These are phyloP conservation scores for Acromyrmex echinatior DNA, from an alignment of 1,140 invertebrate species.

Conservation along the genomic window DNA sequence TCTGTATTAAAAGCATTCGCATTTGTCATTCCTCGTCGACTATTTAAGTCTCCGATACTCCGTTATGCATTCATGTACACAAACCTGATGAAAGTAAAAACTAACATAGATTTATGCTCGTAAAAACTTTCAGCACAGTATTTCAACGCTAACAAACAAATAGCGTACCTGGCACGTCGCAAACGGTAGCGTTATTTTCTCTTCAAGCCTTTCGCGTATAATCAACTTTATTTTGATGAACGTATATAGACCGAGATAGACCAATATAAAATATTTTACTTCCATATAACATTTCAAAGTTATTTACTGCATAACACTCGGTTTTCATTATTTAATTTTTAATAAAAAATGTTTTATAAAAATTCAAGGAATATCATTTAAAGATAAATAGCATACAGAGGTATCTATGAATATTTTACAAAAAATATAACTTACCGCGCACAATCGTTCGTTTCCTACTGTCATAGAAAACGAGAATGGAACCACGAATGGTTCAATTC, in stretches of 20 bases:
- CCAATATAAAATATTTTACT: neutral
- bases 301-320: neutral
- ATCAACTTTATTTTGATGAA: conserved; percentile 21
- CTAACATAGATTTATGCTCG: conserved; percentile 28
- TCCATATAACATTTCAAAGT: neutral
- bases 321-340: neutral
- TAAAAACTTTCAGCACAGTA: conserved; percentile 18
- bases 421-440: conserved; percentile 21
- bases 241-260: neutral
- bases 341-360: neutral
- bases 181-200: conserved; percentile 11
- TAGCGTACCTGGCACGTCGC: neutral
- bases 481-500: neutral
- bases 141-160: conserved; percentile 38
- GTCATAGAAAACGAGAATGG: neutral
- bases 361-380: neutral
- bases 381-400: neutral
- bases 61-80: conserved; percentile 23
- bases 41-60: conserved; percentile 32
- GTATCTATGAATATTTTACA: neutral
- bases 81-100: conserved; percentile 25
- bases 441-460: neutral
- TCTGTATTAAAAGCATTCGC: conserved; percentile 47
- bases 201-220: neutral
- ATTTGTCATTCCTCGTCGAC: conserved; percentile 34